phyloP scores from a whole-genome alignment of 1,140 invertebrate genomes.

The Eriosoma lanigerum region DNA sequence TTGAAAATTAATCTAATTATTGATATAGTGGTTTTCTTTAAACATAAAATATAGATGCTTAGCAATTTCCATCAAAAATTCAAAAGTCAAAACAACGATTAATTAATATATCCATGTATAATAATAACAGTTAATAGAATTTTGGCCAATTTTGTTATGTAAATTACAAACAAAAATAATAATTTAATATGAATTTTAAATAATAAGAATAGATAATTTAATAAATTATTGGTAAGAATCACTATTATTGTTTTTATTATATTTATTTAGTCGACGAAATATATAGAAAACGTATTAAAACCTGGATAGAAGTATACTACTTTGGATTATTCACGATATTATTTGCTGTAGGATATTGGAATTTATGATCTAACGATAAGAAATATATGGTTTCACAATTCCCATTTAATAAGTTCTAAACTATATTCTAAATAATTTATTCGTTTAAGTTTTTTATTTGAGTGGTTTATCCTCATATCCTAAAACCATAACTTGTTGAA shows the following conservation, averaged over 20 bases:
- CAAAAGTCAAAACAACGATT: neutral
- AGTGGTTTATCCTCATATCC: slow-evolving; percentile 68
- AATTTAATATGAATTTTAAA: neutral
- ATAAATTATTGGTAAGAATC: neutral
- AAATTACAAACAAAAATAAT: neutral
- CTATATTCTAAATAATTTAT: slow-evolving; percentile 10
- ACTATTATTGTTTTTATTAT: slow-evolving; percentile 5
- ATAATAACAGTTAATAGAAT: neutral
- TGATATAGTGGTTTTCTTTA: neutral
- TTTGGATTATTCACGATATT: neutral
- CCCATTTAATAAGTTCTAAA: slow-evolving; percentile 10
- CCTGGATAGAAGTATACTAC: neutral
- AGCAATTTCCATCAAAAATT: neutral
- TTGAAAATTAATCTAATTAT: neutral
- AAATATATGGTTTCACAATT: neutral
- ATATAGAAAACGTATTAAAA: neutral
- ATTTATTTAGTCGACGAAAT: neutral
- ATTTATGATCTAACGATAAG: neutral
- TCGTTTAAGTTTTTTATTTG: slow-evolving; percentile 8
- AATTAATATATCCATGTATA: neutral
- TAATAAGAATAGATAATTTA: neutral
- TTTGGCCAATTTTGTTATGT: neutral
- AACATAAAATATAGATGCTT: neutral
- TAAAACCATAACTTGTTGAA: slow-evolving; percentile 72
- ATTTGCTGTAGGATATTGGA: neutral